Percentiles rank a stretch among this genome's conserved stretches.
Conservation (phyloP, 2,797 vertebrate genomes). For the Acipenser ruthenus region DNA sequence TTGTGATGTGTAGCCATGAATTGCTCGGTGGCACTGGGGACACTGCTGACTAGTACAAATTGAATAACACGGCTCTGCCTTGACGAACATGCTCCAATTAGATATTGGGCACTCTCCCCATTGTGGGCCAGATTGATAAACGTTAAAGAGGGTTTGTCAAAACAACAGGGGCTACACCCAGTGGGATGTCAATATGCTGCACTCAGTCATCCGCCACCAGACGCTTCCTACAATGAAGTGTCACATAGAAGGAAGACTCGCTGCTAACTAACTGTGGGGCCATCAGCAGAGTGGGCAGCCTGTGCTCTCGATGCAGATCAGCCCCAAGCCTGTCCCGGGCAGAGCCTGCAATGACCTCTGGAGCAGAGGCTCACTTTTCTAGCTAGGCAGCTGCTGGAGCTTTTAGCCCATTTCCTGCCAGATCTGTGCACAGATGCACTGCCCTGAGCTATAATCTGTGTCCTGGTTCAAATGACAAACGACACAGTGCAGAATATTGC, state of each 20-base stretch:
- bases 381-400: slow-evolving; percentile 74
- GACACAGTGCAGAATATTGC: slow-evolving; percentile 85
- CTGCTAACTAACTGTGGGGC: slow-evolving; percentile 66
- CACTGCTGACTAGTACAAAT: slow-evolving; percentile 73
- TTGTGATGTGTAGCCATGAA: slow-evolving; percentile 68
- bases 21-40: slow-evolving; percentile 65
- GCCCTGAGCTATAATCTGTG: slow-evolving; percentile 97
- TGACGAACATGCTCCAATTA: slow-evolving; percentile 61
- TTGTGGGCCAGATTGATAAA: slow-evolving; percentile 89
- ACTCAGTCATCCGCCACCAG: slow-evolving; percentile 75
- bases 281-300: slow-evolving; percentile 57
- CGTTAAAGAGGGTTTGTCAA: slow-evolving; percentile 87
- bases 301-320: slow-evolving; percentile 62
- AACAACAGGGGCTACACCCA: slow-evolving; percentile 79
- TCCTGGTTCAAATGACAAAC: slow-evolving; percentile 90
- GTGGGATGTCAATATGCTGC: slow-evolving; percentile 87
- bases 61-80: slow-evolving; percentile 68
- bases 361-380: slow-evolving; percentile 78
- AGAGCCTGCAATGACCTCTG: slow-evolving; percentile 68
- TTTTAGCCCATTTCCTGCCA: slow-evolving; percentile 88
- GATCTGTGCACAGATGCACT: slow-evolving; percentile 91
- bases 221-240: slow-evolving; percentile 62
- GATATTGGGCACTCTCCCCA: slow-evolving; percentile 65
- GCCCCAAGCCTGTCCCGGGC: slow-evolving; percentile 62
- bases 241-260: slow-evolving; percentile 71